Conservation (phyloP, 2,888 invertebrate species). For the Tinea semifulvella region DNA sequence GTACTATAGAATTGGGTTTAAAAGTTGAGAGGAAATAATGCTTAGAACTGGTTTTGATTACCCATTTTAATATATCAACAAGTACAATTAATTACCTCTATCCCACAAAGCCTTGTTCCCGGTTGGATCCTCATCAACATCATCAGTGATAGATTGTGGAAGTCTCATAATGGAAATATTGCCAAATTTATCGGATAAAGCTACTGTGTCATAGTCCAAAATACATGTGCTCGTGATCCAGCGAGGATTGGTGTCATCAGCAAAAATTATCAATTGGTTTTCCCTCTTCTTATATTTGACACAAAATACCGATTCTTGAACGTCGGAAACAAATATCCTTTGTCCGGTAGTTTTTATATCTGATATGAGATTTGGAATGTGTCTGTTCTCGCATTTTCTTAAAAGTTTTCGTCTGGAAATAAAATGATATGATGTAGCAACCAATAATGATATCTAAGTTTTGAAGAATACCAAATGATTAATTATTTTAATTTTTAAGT, state of each 20-base stretch:
- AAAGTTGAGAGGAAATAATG: no score
- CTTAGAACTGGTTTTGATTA: no score
- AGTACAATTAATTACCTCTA: no score
- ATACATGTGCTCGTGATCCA: constrained; percentile 94
- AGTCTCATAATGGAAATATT: constrained; percentile 91
- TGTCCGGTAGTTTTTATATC: constrained; percentile 95
- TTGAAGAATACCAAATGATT: neutral
- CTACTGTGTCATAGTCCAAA: constrained; percentile 96
- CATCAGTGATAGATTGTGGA: constrained; percentile 92
- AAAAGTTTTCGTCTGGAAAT: constrained; percentile 79
- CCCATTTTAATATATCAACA: no score
- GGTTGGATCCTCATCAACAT: constrained; percentile 99
- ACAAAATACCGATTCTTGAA: constrained; percentile 97
- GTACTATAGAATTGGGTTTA: no score
- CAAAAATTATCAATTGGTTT: constrained; percentile 97
- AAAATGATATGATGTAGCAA: neutral
- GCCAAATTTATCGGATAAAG: constrained; percentile 97
- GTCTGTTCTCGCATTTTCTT: constrained; percentile 97
- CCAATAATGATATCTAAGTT: neutral
- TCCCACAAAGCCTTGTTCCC: constrained; percentile 98
- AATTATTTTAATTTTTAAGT: no score
- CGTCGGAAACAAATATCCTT: constrained; percentile 93
- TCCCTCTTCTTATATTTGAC: constrained; percentile 94
- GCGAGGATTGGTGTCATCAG: constrained; percentile 95
- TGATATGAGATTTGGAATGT: constrained; percentile 94